Evolutionary conservation across 2,797 vertebrate genomes (phyloP).

Genomic region (Mormyrus hasselquistii): DNA sequence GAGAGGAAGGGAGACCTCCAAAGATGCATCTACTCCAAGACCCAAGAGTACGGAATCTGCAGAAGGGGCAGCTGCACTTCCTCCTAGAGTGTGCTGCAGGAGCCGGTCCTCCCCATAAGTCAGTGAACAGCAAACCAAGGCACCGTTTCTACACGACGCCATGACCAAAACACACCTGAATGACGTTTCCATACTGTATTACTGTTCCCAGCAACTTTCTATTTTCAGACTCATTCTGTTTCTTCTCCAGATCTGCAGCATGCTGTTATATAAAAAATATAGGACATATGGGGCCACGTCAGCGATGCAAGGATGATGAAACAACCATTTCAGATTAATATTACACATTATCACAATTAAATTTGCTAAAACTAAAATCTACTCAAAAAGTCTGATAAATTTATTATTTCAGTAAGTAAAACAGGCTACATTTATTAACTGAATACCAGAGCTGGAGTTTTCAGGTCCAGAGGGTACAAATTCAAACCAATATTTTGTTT

Average conservation of each 20-base stretch:
- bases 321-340: background rate
- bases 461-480: background rate
- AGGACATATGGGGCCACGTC: background rate
- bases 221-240: slow-evolving; percentile 96
- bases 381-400: background rate
- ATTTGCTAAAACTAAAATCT: background rate
- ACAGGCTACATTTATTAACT: background rate
- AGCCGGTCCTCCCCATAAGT: background rate
- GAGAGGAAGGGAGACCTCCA: background rate
- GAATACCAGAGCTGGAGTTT: background rate
- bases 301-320: background rate
- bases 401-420: background rate
- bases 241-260: slow-evolving; percentile 94
- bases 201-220: slow-evolving; percentile 88
- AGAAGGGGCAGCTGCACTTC: background rate
- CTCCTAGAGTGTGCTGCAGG: background rate
- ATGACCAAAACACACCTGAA: slow-evolving; percentile 67
- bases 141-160: background rate
- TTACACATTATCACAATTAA: background rate
- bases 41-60: background rate
- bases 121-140: background rate
- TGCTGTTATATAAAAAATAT: slow-evolving; percentile 60
- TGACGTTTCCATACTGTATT: slow-evolving; percentile 93
- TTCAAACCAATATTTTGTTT: background rate
- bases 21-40: background rate